These are phyloP conservation scores for Nettapus auritus DNA, from an alignment of 2,113 vertebrate species.

Conservation along the genomic window DNA sequence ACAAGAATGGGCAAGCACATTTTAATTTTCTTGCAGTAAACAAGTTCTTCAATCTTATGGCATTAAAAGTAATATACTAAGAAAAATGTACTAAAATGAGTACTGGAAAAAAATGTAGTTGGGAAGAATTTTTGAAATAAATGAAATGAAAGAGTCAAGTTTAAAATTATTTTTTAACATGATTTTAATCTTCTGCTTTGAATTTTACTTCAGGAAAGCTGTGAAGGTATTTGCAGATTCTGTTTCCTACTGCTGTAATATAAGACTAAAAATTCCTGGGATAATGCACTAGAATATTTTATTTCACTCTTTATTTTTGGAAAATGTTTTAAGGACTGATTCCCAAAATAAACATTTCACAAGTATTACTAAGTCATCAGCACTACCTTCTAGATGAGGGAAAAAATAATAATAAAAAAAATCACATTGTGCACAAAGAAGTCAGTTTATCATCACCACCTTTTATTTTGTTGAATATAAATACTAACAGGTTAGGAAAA, in stretches of 20 bases:
- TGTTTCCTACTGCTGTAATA: not conserved
- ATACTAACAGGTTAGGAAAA: not conserved
- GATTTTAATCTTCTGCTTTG: not conserved
- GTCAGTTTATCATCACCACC: conserved; percentile 14
- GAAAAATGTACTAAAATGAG: not conserved
- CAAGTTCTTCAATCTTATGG: not conserved
- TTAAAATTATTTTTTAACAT: not conserved
- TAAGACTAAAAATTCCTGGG: not conserved
- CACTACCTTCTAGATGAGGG: not conserved
- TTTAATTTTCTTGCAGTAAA: not conserved
- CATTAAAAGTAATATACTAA: not conserved
- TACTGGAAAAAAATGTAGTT: not conserved
- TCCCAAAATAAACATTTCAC: not conserved
- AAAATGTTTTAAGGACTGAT: not conserved
- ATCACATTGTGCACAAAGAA: conserved; percentile 49
- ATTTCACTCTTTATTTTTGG: not conserved
- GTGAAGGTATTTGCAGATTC: not conserved
- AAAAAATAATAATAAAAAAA: not conserved
- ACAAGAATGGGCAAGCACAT: not conserved
- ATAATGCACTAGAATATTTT: not conserved
- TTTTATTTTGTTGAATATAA: conserved; percentile 59
- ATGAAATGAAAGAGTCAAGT: not conserved
- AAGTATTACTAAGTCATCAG: not conserved
- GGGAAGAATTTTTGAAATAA: not conserved
- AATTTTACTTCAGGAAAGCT: not conserved